Percentiles rank a stretch among this genome's conserved stretches.
Evolutionary conservation across 2,113 vertebrate genomes (phyloP).

Genomic region (Cephalopholis sonnerati): DNA sequence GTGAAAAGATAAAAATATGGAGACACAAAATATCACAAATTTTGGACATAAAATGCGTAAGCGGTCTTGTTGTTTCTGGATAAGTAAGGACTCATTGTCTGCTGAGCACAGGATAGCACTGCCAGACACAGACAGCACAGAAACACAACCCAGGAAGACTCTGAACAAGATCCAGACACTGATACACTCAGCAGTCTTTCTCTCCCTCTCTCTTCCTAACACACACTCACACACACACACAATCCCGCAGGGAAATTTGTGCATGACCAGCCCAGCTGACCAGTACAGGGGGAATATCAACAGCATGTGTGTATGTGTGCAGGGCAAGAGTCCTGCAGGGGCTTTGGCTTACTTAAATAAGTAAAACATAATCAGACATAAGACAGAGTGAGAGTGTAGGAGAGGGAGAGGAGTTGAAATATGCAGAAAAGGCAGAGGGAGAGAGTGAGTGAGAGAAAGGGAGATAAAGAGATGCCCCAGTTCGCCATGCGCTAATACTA

Average conservation of each 20-base stretch:
- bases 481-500: conserved; percentile 14
- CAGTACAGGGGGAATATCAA: not conserved
- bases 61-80: conserved; percentile 17
- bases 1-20: not conserved
- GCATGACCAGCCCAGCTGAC: conserved; percentile 23
- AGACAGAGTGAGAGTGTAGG: not conserved
- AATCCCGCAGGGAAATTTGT: not conserved
- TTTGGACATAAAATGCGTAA: not conserved
- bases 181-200: conserved; percentile 37
- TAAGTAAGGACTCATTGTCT: conserved; percentile 30
- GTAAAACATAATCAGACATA: conserved; percentile 12
- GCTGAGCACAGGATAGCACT: conserved; percentile 13
- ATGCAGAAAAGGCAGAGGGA: not conserved
- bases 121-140: conserved; percentile 52
- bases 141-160: conserved; percentile 57
- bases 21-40: not conserved
- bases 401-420: not conserved
- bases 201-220: not conserved
- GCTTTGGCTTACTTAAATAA: conserved; percentile 21
- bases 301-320: not conserved
- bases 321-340: conserved; percentile 6
- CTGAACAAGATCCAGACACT: conserved; percentile 63
- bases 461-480: conserved; percentile 35
- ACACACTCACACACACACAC: not conserved
- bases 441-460: not conserved